phyloP scores from a whole-genome alignment of 1,140 invertebrate genomes.

The Cephus cinctus region DNA sequence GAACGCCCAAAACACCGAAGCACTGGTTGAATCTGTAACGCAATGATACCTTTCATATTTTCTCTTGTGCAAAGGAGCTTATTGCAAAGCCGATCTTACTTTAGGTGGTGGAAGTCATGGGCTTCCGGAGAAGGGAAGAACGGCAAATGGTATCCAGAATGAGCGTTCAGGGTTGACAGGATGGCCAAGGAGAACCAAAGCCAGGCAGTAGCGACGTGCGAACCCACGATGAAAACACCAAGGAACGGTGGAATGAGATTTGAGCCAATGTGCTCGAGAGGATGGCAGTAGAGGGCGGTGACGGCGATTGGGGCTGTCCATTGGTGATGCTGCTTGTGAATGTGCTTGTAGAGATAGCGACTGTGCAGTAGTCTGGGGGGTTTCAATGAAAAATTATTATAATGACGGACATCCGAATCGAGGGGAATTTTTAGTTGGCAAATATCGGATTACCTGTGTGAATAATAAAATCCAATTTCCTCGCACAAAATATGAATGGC shows the following conservation, averaged over 20 bases:
- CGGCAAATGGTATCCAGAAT: constrained; percentile 87
- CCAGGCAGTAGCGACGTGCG: constrained; percentile 80
- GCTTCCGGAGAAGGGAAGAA: constrained; percentile 88
- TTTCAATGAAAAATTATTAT: constrained; percentile 2
- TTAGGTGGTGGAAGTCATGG: constrained; percentile 89
- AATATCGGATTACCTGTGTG: constrained; percentile 65
- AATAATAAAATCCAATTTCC: constrained; percentile 86
- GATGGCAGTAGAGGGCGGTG: constrained; percentile 84
- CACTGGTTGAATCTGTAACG: constrained; percentile 77
- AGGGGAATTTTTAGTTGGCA: constrained; percentile 7
- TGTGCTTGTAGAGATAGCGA: constrained; percentile 74
- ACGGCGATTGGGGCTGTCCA: constrained; percentile 85
- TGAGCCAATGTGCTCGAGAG: constrained; percentile 81
- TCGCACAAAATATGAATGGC: constrained; percentile 77
- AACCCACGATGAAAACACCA: constrained; percentile 78
- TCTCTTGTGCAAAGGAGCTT: constrained; percentile 5
- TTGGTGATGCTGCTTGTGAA: constrained; percentile 86
- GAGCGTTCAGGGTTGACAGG: constrained; percentile 79
- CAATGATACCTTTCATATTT: constrained; percentile 7
- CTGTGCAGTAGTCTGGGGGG: constrained; percentile 71
- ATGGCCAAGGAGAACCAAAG: constrained; percentile 81
- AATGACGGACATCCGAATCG: neutral
- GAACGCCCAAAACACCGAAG: constrained; percentile 79
- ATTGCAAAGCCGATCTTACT: constrained; percentile 59
- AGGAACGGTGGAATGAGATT: constrained; percentile 79